Conservation (phyloP, 2,797 vertebrate genomes). For the Pantherophis vulpinus region DNA sequence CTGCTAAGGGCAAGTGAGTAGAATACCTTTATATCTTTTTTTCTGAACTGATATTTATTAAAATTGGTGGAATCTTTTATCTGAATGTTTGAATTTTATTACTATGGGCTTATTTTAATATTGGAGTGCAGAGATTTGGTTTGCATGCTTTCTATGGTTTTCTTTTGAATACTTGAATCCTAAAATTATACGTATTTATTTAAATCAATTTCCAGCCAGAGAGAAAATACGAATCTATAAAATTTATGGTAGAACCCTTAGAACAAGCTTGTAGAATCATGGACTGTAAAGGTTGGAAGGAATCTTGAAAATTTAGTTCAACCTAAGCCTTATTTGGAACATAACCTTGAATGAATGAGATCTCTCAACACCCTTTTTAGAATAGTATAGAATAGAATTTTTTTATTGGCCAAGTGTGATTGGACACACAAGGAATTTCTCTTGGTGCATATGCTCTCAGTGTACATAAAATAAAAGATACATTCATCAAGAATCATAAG, state of each 20-base stretch:
- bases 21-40: not conserved
- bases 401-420: no score
- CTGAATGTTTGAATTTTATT: not conserved
- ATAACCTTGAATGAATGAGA: not conserved
- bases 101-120: not conserved
- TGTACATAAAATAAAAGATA: no score
- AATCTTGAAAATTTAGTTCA: not conserved
- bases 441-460: no score
- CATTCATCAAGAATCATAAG: no score
- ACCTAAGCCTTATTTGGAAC: not conserved
- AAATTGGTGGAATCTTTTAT: not conserved
- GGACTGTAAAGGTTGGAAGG: not conserved
- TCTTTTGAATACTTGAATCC: not conserved
- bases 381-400: no score
- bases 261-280: not conserved
- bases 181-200: not conserved
- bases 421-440: no score
- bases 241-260: not conserved
- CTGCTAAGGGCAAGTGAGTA: constrained; percentile 92
- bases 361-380: not conserved
- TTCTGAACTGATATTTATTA: not conserved
- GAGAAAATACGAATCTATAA: not conserved
- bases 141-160: not conserved
- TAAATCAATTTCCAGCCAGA: not conserved
- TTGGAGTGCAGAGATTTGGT: not conserved